Evolutionary conservation across 2,113 vertebrate genomes (phyloP), one percentile per base, ranked within the genome.

Genomic region (Spermophilus dauricus): DNA sequence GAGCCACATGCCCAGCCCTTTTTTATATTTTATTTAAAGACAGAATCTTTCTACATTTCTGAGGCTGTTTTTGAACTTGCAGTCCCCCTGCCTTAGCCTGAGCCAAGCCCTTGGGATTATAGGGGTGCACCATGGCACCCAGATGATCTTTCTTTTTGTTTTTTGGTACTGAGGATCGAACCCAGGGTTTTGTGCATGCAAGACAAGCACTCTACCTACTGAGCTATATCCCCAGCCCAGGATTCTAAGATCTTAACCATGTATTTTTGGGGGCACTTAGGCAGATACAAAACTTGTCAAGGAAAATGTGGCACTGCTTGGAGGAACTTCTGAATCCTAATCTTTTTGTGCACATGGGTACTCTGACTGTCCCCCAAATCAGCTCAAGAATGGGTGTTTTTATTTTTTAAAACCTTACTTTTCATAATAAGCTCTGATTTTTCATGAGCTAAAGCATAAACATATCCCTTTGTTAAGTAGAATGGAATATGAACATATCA

Each of bases 401-500:
- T 65, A 37, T 70, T 91, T 82, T 90, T 78, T 91, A 63, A 63
- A 53, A 45, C 14, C 42, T 53, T 81, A 39, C 76, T 65, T 94
- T 96, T 28, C n/a, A 42, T 67, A 77, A 51, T 94, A 75, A 88
- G 80, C 58, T 85, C 16, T 69, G 13, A 45, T 75, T 84, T 88
- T 58, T 85, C 84, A 63, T 58, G 76, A 65, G 58, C n/a, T 85
- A 58, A 95, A 81, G 58, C 51, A 65, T 73, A 95, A 93, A 45
- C 8, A 34, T 72, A 65, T 42, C 39, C 39, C 7, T 91, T 80
- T 84, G 82, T 78, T 86, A 69, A 83, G 2, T 72, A 69, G 69
- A 28, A 80, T 69, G 84, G 56, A 85, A 34, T 76, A 39, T 80
- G 69, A 91, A n/a, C 58, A 88, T 84, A 73, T 42, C 17, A 72